These are phyloP conservation scores for Anabas testudineus DNA, from an alignment of 2,797 vertebrate genomes.

Conservation along the genomic window DNA sequence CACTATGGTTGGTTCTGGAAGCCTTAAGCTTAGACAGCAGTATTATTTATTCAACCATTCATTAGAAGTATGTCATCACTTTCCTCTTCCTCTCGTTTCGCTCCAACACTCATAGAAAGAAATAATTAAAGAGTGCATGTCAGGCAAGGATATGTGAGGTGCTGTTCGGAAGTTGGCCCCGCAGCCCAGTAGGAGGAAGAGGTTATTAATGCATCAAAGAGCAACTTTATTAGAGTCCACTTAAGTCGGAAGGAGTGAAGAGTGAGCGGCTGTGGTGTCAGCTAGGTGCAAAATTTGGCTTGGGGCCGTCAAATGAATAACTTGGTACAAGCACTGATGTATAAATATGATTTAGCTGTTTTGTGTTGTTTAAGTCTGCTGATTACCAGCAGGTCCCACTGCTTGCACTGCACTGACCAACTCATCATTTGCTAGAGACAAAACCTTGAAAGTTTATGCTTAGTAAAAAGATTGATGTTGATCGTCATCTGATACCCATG, in stretches of 20 bases:
- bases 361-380: not conserved
- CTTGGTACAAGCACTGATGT: constrained; percentile 11
- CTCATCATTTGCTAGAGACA: not conserved
- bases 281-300: constrained; percentile 23
- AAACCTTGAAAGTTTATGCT: not conserved
- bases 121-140: constrained; percentile 78
- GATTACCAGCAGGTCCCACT: not conserved
- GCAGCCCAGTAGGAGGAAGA: constrained; percentile 61
- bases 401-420: not conserved
- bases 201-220: constrained; percentile 82
- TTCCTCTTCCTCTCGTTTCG: constrained; percentile 72
- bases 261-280: constrained; percentile 39
- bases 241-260: constrained; percentile 64
- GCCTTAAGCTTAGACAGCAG: constrained; percentile 75
- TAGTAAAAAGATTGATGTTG: not conserved
- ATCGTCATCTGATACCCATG: not conserved
- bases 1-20: constrained; percentile 51
- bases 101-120: constrained; percentile 78
- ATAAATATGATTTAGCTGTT: constrained; percentile 2
- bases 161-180: constrained; percentile 58
- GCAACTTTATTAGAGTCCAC: constrained; percentile 78
- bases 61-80: constrained; percentile 84
- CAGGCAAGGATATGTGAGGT: constrained; percentile 53
- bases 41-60: constrained; percentile 84
- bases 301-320: constrained; percentile 21